phyloP scores from a whole-genome alignment of 1,140 invertebrate genomes.

The Penaeus chinensis region DNA sequence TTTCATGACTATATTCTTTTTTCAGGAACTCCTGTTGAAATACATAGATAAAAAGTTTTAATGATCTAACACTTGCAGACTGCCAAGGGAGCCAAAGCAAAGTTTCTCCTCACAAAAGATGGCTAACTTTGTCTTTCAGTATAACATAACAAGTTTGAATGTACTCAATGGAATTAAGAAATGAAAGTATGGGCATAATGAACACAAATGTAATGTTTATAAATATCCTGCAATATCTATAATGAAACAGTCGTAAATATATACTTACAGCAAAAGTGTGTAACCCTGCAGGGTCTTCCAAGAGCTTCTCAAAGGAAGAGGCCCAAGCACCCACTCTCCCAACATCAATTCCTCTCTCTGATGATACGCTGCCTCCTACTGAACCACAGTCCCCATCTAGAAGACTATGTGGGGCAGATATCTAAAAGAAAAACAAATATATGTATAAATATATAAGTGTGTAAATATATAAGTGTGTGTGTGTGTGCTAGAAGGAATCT shows the following conservation, averaged over 20 bases:
- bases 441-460: too few species aligned
- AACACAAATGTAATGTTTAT: background rate
- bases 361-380: conserved; percentile 49
- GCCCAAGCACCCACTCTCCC: conserved; percentile 77
- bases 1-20: conserved; percentile 97
- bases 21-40: conserved; percentile 86
- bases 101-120: too few species aligned
- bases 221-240: background rate
- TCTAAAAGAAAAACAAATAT: conserved; percentile 35
- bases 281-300: conserved; percentile 86
- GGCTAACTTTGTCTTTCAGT: too few species aligned
- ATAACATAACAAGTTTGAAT: too few species aligned
- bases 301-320: conserved; percentile 87
- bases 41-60: conserved; percentile 33
- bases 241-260: conserved; percentile 16
- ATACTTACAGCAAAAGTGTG: conserved; percentile 88
- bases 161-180: too few species aligned
- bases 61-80: background rate
- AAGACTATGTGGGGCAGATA: conserved; percentile 54
- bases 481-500: too few species aligned
- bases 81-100: too few species aligned
- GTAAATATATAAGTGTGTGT: too few species aligned
- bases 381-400: conserved; percentile 59
- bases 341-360: conserved; percentile 66
- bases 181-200: too few species aligned